Conservation (phyloP, 2,888 invertebrate genomes). For the Punctoribates punctum region DNA sequence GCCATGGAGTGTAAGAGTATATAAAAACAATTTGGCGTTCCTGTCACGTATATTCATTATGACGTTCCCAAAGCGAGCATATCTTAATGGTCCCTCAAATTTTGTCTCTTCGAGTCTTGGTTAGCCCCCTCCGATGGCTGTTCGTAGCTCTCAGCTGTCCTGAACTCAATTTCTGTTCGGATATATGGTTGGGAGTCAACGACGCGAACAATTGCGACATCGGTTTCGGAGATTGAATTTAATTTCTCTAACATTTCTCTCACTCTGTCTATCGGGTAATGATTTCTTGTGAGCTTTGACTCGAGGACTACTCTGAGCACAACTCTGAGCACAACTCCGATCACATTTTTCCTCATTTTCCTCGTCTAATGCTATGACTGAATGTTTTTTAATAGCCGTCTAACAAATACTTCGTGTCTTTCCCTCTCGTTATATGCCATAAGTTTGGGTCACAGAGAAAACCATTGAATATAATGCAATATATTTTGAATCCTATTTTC, state of each 20-base stretch:
- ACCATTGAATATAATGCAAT: neutral
- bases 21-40: slow-evolving; percentile 20
- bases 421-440: neutral
- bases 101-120: neutral
- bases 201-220: slow-evolving; percentile 21
- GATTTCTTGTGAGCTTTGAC: neutral
- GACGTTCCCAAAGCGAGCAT: slow-evolving; percentile 22
- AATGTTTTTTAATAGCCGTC: too few species aligned
- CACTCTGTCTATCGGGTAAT: neutral
- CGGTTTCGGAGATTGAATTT: slow-evolving; percentile 19
- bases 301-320: neutral
- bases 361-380: neutral
- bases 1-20: neutral
- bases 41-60: slow-evolving; percentile 29
- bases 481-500: neutral
- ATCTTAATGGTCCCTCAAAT: slow-evolving; percentile 19
- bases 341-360: neutral
- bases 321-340: neutral
- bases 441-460: neutral
- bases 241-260: neutral
- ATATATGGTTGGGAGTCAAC: neutral
- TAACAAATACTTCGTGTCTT: too few species aligned
- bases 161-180: neutral
- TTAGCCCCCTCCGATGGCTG: too few species aligned
- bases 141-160: too few species aligned